phyloP scores from a whole-genome alignment of 1,140 invertebrate genomes.

The Globodera rostochiensis region DNA sequence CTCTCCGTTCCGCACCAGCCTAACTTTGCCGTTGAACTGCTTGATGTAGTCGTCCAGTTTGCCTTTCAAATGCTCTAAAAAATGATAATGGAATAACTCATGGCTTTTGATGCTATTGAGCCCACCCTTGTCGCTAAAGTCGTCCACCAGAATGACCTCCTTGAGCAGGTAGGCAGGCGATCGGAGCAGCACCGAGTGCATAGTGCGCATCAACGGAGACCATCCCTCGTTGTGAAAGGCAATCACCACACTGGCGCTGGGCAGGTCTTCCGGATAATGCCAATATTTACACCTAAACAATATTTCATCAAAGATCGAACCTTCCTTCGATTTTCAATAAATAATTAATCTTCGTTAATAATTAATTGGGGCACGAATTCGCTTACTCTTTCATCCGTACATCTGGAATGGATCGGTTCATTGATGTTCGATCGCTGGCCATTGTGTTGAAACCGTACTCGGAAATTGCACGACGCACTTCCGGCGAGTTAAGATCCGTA shows the following conservation, averaged over 20 bases:
- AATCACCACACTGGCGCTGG: slow-evolving; percentile 89
- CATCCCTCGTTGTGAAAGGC: slow-evolving; percentile 99
- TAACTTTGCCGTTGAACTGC: slow-evolving; percentile 83
- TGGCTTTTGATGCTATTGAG: neutral
- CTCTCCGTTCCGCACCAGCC: slow-evolving; percentile 81
- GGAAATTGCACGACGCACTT: slow-evolving; percentile 47
- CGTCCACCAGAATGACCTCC: slow-evolving; percentile 95
- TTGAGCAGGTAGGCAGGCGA: slow-evolving; percentile 85
- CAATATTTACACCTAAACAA: slow-evolving; percentile 83
- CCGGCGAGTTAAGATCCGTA: slow-evolving; percentile 38
- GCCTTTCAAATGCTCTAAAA: slow-evolving; percentile 79
- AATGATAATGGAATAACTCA: slow-evolving; percentile 3
- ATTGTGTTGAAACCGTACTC: slow-evolving; percentile 64
- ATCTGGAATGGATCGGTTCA: slow-evolving; percentile 87
- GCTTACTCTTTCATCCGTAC: slow-evolving; percentile 70
- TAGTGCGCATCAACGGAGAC: slow-evolving; percentile 89
- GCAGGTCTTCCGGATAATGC: slow-evolving; percentile 87
- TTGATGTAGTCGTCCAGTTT: slow-evolving; percentile 86
- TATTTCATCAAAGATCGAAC: no score
- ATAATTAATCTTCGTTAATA: neutral
- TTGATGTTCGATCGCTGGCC: slow-evolving; percentile 85
- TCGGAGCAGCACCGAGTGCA: slow-evolving; percentile 90
- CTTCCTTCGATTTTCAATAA: slow-evolving; percentile 24
- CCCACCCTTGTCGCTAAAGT: slow-evolving; percentile 88
- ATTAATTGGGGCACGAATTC: neutral